phyloP scores from a whole-genome alignment of 2,888 invertebrate genomes.

The Isotomurus palustris region DNA sequence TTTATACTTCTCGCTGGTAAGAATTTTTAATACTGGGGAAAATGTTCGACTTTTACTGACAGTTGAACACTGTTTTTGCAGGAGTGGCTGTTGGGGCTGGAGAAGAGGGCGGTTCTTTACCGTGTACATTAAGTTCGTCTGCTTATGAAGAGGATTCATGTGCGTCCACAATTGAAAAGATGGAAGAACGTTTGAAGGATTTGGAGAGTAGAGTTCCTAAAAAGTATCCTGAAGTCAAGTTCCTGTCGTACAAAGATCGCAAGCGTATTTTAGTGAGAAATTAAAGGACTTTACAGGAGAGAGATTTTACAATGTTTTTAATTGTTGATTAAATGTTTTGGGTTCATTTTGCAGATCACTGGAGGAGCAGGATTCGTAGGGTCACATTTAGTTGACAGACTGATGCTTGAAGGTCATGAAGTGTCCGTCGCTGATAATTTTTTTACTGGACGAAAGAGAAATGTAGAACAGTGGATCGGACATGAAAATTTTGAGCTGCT shows the following conservation, averaged over 20 bases:
- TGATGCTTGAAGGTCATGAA: slow-evolving; percentile 95
- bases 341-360: slow-evolving; percentile 74
- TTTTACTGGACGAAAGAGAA: slow-evolving; percentile 93
- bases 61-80: neutral
- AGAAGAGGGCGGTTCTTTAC: no score
- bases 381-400: slow-evolving; percentile 89
- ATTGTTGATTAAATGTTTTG: neutral
- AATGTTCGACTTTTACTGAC: no score
- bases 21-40: no score
- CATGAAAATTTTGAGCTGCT: slow-evolving; percentile 98
- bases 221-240: slow-evolving; percentile 84
- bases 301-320: no score
- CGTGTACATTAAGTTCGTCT: no score
- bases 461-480: slow-evolving; percentile 98
- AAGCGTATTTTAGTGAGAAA: slow-evolving; percentile 78
- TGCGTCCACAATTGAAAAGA: slow-evolving; percentile 59
- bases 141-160: slow-evolving; percentile 51
- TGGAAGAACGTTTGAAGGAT: slow-evolving; percentile 67
- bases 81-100: no score
- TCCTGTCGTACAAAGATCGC: slow-evolving; percentile 83
- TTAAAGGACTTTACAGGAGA: neutral
- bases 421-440: slow-evolving; percentile 97
- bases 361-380: slow-evolving; percentile 99
- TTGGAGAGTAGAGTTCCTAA: slow-evolving; percentile 71
- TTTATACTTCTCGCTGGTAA: no score